Evolutionary conservation across 2,888 invertebrate species (phyloP), one percentile per base, ranked within the genome.

Genomic region (Amblyjoppa fuscipennis): DNA sequence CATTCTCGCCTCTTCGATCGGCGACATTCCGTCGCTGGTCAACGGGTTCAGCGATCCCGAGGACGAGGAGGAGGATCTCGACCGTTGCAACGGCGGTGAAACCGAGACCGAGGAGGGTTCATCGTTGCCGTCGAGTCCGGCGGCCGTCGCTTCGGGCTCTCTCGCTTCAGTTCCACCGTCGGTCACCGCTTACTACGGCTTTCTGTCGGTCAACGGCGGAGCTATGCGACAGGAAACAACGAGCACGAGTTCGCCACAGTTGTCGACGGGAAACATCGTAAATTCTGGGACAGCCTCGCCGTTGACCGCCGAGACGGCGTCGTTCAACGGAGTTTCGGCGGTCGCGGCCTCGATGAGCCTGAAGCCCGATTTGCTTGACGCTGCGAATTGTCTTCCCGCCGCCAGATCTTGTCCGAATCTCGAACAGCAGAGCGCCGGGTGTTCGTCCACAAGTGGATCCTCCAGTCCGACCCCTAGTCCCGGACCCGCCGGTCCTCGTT

Each of bases 401-500:
- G 93, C 94, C 92, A 78, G 96, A 3, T 93, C 93, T 4, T 94
- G 94, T 64, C 94, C 94, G 92, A 87, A 96, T 94, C 45, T 95
- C 93, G 88, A 96, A 94, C 87, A 96, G 93, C 87, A 95, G 94
- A 94, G 96, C 94, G 95, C 95, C 38, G 95, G 95, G 0, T 95
- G 95, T 87, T 95, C 95, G 2, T 95, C 95, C 3, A 87, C 91
- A 9, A 92, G 95, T 87, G 95, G 93, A 38, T 93, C 94, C 2
- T 94, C 94, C 6, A 91, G 94, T 53, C 95, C 95, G 69, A 94
- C 92, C 59, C 92, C 94, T 1, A 90, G 91, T 78, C 93, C 95
- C 68, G 93, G 93, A 85, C 95, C 91, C 0, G 91, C 92, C 25
- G 96, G 96, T 0, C 96, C 96, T 0, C 94, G 96, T 49, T 96